Conservation (phyloP, 1,140 invertebrate species). For the Leptinotarsa texana region DNA sequence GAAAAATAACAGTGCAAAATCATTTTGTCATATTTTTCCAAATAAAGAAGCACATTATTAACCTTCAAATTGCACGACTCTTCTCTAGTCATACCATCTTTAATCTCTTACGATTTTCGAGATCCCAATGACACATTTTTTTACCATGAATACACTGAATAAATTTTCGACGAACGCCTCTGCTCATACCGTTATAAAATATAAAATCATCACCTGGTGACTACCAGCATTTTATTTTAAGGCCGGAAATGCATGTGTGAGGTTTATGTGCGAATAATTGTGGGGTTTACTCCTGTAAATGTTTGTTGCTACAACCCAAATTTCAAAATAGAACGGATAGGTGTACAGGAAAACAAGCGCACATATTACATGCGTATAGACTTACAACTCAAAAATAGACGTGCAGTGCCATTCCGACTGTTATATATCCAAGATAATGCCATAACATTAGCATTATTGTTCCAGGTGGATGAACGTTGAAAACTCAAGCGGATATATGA, state of each 20-base stretch:
- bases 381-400: not conserved
- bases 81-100: too few relatives aligned
- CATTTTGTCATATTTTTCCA: too few relatives aligned
- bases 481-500: too few relatives aligned
- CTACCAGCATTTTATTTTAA: slow-evolving; percentile 23
- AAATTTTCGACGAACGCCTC: not conserved
- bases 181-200: not conserved
- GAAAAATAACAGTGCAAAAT: too few relatives aligned
- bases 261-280: slow-evolving; percentile 25
- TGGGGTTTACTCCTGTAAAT: slow-evolving; percentile 4
- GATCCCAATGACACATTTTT: too few relatives aligned
- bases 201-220: slow-evolving; percentile 13
- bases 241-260: slow-evolving; percentile 21
- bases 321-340: slow-evolving; percentile 28
- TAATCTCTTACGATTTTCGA: too few relatives aligned
- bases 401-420: not conserved
- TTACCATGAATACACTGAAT: too few relatives aligned
- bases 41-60: too few relatives aligned
- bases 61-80: too few relatives aligned
- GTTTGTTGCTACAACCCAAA: slow-evolving; percentile 25
- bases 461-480: too few relatives aligned
- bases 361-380: not conserved
- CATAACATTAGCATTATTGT: too few relatives aligned
- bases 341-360: slow-evolving; percentile 14
- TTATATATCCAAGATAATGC: too few relatives aligned